These are phyloP conservation scores for Hapalemur alaotrensis DNA, from an alignment of 2,797 vertebrate genomes.

Conservation along the genomic window DNA sequence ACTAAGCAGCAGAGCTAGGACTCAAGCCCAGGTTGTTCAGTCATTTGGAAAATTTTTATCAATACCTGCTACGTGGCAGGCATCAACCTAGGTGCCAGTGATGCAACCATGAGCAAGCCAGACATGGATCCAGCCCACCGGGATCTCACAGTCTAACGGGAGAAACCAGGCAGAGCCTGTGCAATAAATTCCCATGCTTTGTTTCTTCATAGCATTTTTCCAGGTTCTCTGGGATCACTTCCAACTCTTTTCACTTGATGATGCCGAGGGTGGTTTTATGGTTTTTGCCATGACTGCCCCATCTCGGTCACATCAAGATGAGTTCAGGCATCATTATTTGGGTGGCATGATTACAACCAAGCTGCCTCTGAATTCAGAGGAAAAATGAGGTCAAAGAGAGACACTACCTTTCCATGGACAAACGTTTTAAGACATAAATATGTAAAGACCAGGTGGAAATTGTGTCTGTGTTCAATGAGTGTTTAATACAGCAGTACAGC, in stretches of 20 bases:
- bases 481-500: neutral
- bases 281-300: neutral
- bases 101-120: neutral
- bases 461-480: neutral
- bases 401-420: neutral
- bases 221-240: neutral
- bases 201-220: neutral
- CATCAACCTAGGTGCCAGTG: neutral
- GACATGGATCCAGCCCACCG: fast-evolving
- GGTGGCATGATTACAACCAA: neutral
- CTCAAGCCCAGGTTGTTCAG: neutral
- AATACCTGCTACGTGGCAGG: neutral
- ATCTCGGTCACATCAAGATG: neutral
- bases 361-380: neutral
- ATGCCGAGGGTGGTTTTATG: neutral
- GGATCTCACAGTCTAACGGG: no score
- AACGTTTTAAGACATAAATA: neutral
- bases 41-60: neutral
- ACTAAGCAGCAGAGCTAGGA: neutral
- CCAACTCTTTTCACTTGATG: neutral
- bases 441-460: neutral
- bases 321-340: neutral
- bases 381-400: neutral
- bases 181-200: neutral
- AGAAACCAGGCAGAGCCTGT: neutral